These are phyloP conservation scores for Sterrhoptilus dennistouni DNA, from an alignment of 2,113 vertebrate species.

Conservation along the genomic window DNA sequence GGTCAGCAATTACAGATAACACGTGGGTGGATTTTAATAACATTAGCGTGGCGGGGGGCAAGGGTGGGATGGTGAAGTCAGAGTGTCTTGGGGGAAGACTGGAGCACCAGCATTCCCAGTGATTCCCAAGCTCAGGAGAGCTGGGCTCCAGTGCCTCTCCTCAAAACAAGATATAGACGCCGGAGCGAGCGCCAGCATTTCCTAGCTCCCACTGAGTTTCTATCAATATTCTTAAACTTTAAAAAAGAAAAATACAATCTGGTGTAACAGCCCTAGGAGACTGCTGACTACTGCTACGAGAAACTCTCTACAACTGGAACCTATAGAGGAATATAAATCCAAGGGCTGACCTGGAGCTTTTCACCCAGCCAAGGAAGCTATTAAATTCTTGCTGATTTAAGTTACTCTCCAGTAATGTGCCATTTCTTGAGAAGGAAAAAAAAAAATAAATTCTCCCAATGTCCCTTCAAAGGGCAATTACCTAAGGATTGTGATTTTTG, in stretches of 20 bases:
- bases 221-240: constrained; percentile 68
- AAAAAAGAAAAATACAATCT: constrained; percentile 68
- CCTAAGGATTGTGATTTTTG: neutral
- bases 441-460: neutral
- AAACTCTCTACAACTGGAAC: neutral
- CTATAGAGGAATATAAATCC: neutral
- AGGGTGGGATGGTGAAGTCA: accelerated
- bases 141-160: neutral
- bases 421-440: neutral
- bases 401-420: neutral
- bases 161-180: neutral
- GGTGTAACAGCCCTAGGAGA: constrained; percentile 25
- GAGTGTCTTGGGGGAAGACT: neutral
- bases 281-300: constrained; percentile 28
- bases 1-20: constrained; percentile 43
- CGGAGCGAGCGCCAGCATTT: neutral
- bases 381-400: constrained; percentile 2
- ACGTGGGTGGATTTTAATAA: neutral
- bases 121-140: neutral
- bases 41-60: neutral
- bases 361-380: neutral
- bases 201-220: constrained; percentile 56
- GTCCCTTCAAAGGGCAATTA: neutral
- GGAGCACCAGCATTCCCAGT: neutral
- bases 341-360: neutral